Evolutionary conservation across 1,140 invertebrate species (phyloP), one percentile per base, ranked within the genome.

Genomic region (Lepidurus couesii): DNA sequence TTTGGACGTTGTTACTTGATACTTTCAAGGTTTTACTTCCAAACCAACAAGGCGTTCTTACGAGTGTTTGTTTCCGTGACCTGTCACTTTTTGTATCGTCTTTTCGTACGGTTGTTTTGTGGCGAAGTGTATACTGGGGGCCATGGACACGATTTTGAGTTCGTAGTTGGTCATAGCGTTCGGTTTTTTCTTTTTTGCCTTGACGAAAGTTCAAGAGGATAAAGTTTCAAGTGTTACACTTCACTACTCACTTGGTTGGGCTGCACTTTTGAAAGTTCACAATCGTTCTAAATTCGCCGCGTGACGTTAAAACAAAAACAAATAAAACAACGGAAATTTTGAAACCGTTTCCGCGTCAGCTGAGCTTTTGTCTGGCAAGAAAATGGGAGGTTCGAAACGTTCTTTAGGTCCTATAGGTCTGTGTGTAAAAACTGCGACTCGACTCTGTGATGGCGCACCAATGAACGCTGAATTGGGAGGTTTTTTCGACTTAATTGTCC

Each of bases 291-390:
- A 65, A 65, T 21, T 65, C 53, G 53, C 53, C 8, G 16, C n/a
- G 53, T 65, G 47, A 65, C 53, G 5, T 13, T n/a, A 21, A 65
- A 65, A 65, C 16, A 65, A 65, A 21, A 13, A 13, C 53, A 21
- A 13, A 21, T 7, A 65, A 65, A 65, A 65, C 13, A 13, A 65
- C 4, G 16, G 16, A 13, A 65, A 13, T 13, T 21, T 21, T 7
- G 6, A 21, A 65, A 65, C n/a, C 16, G 8, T 65, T 65, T 65
- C 53, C 16, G 53, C 1, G 53, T 65, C 53, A 65, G 53, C 53
- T 65, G 53, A 65, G 53, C 53, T 65, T 65, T 65, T 65, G 53
- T 65, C n/a, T 65, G 53, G n/a, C 53, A 47, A 16, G 45, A 47
- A 65, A 65, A 65, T n/a, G 13, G 53, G 13, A 16, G 21, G n/a